A percentile compares a stretch with the other conserved stretches of the same genome.
Conservation (phyloP, 37 sponge, comb jelly and placozoan species). For the Spongilla lacustris region DNA sequence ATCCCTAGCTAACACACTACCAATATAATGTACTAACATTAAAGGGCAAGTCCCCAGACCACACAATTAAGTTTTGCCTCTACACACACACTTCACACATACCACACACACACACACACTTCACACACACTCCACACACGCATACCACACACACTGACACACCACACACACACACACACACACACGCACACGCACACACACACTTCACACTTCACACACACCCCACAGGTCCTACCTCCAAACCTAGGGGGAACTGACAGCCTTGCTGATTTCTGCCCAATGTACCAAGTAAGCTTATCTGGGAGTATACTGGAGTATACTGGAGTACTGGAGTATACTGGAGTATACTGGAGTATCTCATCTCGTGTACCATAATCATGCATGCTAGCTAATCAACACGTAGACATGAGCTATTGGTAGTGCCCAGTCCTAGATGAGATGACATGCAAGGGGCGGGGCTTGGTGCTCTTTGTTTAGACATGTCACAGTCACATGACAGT, state of each 20-base stretch:
- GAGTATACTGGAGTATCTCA: too few relatives aligned
- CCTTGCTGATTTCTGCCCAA: slow-evolving; percentile 53
- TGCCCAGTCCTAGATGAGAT: too few relatives aligned
- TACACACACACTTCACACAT: background rate
- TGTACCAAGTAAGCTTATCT: slow-evolving; percentile 37
- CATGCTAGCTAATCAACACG: too few relatives aligned
- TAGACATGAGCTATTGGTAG: too few relatives aligned
- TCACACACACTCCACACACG: background rate
- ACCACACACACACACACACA: background rate
- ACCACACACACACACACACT: background rate
- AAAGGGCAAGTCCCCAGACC: background rate
- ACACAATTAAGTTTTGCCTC: background rate
- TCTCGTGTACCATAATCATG: too few relatives aligned
- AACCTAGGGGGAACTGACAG: background rate
- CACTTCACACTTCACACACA: background rate
- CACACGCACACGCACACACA: background rate
- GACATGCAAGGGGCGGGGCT: too few relatives aligned
- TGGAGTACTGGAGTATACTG: too few relatives aligned
- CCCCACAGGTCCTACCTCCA: background rate
- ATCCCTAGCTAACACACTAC: background rate
- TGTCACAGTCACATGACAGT: too few relatives aligned
- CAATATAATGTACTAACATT: too few relatives aligned
- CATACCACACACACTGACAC: background rate
- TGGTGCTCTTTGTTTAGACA: too few relatives aligned
- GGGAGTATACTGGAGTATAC: too few relatives aligned